Evolutionary conservation across 2,888 invertebrate species (phyloP).

Genomic region (Eremobia ochroleuca): DNA sequence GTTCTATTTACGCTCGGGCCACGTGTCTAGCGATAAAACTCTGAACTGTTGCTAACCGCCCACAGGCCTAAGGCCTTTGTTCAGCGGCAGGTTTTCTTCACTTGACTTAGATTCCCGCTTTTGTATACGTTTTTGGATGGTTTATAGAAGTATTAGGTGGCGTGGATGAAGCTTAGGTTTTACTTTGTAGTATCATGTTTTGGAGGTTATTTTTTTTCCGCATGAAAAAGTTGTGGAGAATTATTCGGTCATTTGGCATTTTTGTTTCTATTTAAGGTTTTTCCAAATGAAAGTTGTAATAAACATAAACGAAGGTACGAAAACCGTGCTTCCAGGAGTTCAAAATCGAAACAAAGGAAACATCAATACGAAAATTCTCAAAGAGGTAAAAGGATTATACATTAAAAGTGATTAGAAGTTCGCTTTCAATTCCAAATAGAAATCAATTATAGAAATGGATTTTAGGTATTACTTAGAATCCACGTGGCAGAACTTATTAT

Average conservation of each 20-base stretch:
- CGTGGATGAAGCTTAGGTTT: neutral
- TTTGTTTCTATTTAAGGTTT: neutral
- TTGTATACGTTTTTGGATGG: constrained; percentile 39
- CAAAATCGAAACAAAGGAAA: constrained; percentile 48
- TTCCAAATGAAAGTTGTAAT: neutral
- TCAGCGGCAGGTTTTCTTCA: constrained; percentile 37
- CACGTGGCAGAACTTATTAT: constrained; percentile 65
- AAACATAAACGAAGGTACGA: neutral
- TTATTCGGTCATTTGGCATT: neutral
- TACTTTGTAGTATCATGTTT: neutral
- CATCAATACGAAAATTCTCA: constrained; percentile 42
- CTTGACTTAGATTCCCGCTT: constrained; percentile 49
- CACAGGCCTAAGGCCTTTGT: constrained; percentile 22
- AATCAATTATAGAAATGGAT: constrained; percentile 77
- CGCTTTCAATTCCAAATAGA: constrained; percentile 66
- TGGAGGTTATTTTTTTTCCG: neutral
- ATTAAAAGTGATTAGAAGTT: constrained; percentile 63
- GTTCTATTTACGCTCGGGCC: constrained; percentile 36
- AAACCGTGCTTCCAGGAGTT: constrained; percentile 6
- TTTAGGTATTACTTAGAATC: constrained; percentile 69
- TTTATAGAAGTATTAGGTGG: constrained; percentile 36
- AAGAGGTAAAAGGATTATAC: constrained; percentile 62
- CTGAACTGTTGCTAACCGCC: constrained; percentile 52
- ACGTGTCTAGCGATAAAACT: constrained; percentile 44
- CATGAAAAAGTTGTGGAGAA: no score